These are phyloP conservation scores for Drosophila repleta DNA, from an alignment of 1,140 invertebrate species.

Conservation along the genomic window DNA sequence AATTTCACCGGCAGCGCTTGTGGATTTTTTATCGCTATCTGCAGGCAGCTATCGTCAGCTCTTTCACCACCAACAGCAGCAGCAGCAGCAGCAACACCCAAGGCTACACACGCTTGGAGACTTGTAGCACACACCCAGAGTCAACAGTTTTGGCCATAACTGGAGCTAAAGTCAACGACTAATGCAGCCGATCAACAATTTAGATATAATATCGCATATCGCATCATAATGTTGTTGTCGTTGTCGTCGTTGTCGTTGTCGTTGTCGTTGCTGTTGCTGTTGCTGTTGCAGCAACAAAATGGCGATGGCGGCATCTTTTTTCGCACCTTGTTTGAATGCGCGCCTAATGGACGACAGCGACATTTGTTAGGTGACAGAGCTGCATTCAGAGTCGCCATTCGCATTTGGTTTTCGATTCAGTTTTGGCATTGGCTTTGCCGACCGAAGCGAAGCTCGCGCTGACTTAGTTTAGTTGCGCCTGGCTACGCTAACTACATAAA, in stretches of 20 bases:
- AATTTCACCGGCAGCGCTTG: constrained; percentile 70
- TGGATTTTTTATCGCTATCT: constrained; percentile 67
- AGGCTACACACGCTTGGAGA: constrained; percentile 15
- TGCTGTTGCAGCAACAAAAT: constrained; percentile 43
- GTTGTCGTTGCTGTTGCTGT: constrained; percentile 18
- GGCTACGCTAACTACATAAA: constrained; percentile 43
- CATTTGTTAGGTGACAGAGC: constrained; percentile 65
- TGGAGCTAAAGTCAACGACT: constrained; percentile 60
- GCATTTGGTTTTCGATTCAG: constrained; percentile 3
- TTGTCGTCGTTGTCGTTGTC: constrained; percentile 14
- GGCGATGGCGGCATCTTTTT: constrained; percentile 77
- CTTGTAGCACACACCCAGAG: constrained; percentile 15
- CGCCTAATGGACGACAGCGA: constrained; percentile 78
- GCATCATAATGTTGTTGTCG: constrained; percentile 76
- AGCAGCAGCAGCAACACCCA: constrained; percentile 58
- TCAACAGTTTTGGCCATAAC: constrained; percentile 65
- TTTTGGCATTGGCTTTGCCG: constrained; percentile 17
- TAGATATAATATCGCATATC: constrained; percentile 83
- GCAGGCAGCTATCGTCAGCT: constrained; percentile 48
- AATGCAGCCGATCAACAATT: constrained; percentile 81
- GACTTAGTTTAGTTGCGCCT: constrained; percentile 32
- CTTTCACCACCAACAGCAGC: constrained; percentile 55
- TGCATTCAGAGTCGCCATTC: constrained; percentile 13
- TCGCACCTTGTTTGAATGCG: constrained; percentile 81
- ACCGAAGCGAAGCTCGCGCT: constrained; percentile 24